Evolutionary conservation across 1,140 invertebrate species (phyloP).

Genomic region (Drosophila simulans): DNA sequence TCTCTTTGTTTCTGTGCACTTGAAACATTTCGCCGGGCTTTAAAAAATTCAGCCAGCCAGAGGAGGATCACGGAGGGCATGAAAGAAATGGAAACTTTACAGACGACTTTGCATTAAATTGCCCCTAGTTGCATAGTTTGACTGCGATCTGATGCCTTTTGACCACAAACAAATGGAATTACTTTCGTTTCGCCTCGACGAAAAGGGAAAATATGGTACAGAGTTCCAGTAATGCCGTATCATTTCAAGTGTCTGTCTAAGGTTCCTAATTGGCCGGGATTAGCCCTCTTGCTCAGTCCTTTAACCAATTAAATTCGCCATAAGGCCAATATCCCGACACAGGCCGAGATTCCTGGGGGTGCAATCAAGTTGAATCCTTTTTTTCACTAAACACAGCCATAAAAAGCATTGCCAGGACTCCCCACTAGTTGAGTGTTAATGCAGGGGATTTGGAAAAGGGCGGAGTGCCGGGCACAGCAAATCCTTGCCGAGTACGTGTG

Average conservation of each 20-base stretch:
- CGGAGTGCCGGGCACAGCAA: constrained; percentile 26
- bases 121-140: constrained; percentile 44
- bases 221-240: constrained; percentile 14
- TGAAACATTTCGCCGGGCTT: constrained; percentile 65
- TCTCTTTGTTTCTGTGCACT: constrained; percentile 52
- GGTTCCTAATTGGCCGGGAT: constrained; percentile 47
- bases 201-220: not conserved
- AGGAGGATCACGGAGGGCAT: constrained; percentile 6
- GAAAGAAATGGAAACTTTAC: constrained; percentile 52
- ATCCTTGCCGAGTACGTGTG: constrained; percentile 67
- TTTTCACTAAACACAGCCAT: constrained; percentile 78
- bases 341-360: constrained; percentile 44
- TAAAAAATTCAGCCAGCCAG: constrained; percentile 43
- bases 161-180: constrained; percentile 54
- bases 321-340: constrained; percentile 30
- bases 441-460: constrained; percentile 37
- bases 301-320: constrained; percentile 31
- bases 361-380: constrained; percentile 74
- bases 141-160: constrained; percentile 20
- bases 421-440: constrained; percentile 77
- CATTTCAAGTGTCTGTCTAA: constrained; percentile 25
- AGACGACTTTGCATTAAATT: constrained; percentile 70
- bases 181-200: constrained; percentile 23
- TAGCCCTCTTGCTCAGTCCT: constrained; percentile 7
- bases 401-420: constrained; percentile 70